Evolutionary conservation across 1,140 invertebrate species (phyloP).

Genomic region (Meloidogyne floridensis): DNA sequence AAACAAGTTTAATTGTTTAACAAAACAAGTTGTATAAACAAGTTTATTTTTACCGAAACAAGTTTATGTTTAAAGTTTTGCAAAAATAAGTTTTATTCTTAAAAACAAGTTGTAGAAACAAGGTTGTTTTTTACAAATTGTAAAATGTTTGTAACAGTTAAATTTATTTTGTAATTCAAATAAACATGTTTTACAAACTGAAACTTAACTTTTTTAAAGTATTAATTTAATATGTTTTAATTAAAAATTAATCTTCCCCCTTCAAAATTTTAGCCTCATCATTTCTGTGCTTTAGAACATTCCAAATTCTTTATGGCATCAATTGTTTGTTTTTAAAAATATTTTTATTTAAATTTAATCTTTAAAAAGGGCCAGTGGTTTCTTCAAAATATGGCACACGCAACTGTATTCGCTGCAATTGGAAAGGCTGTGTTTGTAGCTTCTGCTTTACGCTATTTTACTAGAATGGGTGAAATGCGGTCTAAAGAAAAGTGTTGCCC

Average conservation of each 20-base stretch:
- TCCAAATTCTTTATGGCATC: constrained; percentile 45
- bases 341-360: background rate
- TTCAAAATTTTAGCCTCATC: constrained; percentile 17
- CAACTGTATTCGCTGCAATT: constrained; percentile 43
- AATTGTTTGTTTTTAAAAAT: constrained; percentile 23
- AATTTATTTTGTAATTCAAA: background rate
- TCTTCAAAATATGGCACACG: constrained; percentile 56
- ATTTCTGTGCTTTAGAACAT: constrained; percentile 39
- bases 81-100: too few relatives aligned
- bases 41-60: too few relatives aligned
- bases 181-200: background rate
- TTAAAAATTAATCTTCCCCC: background rate
- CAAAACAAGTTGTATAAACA: too few relatives aligned
- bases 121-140: too few relatives aligned
- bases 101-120: too few relatives aligned
- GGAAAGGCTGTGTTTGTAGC: constrained; percentile 49
- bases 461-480: constrained; percentile 32
- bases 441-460: constrained; percentile 50
- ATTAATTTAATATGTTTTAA: too few relatives aligned
- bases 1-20: too few relatives aligned
- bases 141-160: too few relatives aligned
- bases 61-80: too few relatives aligned
- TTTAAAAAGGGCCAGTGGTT: constrained; percentile 49
- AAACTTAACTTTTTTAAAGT: background rate
- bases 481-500: constrained; percentile 22